Conservation (phyloP, 1,140 invertebrate genomes). For the Leptinotarsa defecta region DNA sequence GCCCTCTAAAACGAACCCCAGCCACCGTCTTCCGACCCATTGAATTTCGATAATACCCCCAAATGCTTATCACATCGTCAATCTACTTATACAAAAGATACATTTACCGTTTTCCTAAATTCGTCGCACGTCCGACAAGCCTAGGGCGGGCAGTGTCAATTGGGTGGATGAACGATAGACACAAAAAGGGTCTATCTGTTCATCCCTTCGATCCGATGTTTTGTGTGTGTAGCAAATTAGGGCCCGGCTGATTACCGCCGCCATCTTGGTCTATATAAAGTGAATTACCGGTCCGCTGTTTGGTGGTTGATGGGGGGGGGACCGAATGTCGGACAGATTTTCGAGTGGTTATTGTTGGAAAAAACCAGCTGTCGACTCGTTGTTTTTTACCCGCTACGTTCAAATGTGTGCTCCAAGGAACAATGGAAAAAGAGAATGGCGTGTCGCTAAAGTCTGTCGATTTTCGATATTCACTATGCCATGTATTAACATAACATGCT, state of each 20-base stretch:
- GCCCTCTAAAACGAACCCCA: background rate
- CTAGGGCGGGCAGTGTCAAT: background rate
- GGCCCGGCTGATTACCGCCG: background rate
- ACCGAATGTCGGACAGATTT: background rate
- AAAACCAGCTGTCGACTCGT: slow-evolving; percentile 2
- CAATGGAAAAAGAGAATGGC: background rate
- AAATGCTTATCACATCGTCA: background rate
- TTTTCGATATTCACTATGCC: too few relatives aligned
- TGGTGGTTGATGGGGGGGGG: background rate
- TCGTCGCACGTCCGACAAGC: background rate
- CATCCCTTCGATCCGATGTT: slow-evolving; percentile 2
- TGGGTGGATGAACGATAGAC: slow-evolving; percentile 1
- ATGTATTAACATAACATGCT: too few relatives aligned
- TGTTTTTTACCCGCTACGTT: background rate
- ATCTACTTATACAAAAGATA: slow-evolving; percentile 3
- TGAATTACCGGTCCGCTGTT: background rate
- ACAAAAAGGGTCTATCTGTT: slow-evolving; percentile 6
- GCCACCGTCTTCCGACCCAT: background rate
- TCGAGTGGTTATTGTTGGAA: slow-evolving; percentile 5
- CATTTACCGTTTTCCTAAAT: slow-evolving; percentile 1
- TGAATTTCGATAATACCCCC: background rate
- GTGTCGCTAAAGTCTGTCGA: background rate
- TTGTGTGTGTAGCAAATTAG: slow-evolving; percentile 5
- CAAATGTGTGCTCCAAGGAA: background rate
- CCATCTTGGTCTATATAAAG: slow-evolving; percentile 8